Percentiles rank a stretch among this genome's conserved stretches.
phyloP scores from a whole-genome alignment of 2,113 vertebrate species.

The Monopterus albus region DNA sequence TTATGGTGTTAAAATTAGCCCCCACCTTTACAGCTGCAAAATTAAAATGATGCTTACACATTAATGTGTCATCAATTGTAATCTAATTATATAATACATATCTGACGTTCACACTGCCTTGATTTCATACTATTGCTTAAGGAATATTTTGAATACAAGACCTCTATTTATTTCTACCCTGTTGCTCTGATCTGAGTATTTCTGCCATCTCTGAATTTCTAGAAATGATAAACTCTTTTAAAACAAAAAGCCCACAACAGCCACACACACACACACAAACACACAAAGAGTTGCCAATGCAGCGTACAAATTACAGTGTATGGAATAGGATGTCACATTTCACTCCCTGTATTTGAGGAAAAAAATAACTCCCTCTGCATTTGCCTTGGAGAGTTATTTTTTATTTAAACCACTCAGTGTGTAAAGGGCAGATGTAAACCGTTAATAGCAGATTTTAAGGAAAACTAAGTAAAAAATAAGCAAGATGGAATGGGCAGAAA shows the following conservation, averaged over 20 bases:
- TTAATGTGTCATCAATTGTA: background rate
- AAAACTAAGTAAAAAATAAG: slow-evolving; percentile 20
- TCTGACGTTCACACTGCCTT: background rate
- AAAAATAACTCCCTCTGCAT: slow-evolving; percentile 49
- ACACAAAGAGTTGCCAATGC: slow-evolving; percentile 43
- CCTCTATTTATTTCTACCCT: background rate
- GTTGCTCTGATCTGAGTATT: background rate
- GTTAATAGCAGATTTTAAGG: slow-evolving; percentile 31
- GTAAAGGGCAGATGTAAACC: slow-evolving; percentile 40
- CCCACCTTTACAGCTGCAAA: background rate
- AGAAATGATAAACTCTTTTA: slow-evolving; percentile 1
- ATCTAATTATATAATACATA: background rate
- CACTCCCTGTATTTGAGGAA: slow-evolving; percentile 46
- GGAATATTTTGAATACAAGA: background rate
- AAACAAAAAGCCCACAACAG: background rate
- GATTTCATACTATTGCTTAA: too few species aligned
- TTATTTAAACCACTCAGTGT: slow-evolving; percentile 26
- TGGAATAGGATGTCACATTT: slow-evolving; percentile 62
- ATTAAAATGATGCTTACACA: background rate
- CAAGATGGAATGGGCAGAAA: background rate
- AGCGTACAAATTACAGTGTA: slow-evolving; percentile 61
- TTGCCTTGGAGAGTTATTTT: slow-evolving; percentile 38
- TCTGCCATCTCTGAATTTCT: background rate
- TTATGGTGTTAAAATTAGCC: background rate
- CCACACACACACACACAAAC: slow-evolving; percentile 16